A percentile compares a stretch with the other conserved stretches of the same genome.
phyloP scores from a whole-genome alignment of 2,888 invertebrate genomes.

The Callimorpha dominula region DNA sequence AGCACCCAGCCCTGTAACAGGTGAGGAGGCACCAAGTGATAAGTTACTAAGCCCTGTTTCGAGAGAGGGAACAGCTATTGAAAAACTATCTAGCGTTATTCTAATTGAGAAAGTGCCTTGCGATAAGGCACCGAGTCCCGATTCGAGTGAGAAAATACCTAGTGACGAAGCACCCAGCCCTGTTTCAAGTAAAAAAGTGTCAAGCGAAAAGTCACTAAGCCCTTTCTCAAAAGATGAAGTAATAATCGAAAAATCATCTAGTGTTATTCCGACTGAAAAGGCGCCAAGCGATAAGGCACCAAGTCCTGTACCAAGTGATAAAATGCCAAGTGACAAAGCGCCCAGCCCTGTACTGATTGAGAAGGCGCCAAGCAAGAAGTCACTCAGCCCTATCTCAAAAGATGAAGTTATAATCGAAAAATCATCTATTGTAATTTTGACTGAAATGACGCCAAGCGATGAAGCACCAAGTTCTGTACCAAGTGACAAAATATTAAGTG shows the following conservation, averaged over 20 bases:
- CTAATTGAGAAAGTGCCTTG: conserved; percentile 14
- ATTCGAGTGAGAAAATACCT: background rate
- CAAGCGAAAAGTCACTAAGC: conserved; percentile 3
- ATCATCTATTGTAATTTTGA: background rate
- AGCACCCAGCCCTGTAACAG: conserved; percentile 1
- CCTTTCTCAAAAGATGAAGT: background rate
- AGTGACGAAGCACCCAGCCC: conserved; percentile 7
- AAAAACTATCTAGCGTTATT: conserved; percentile 16
- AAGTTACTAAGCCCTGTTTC: background rate
- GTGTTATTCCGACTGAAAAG: background rate
- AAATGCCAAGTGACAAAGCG: background rate
- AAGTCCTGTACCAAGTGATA: background rate
- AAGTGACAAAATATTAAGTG: conserved; percentile 3
- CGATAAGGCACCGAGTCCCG: conserved; percentile 21
- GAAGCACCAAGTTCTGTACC: conserved; percentile 16
- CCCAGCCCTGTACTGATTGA: conserved; percentile 1
- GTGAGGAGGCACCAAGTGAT: background rate
- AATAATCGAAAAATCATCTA: conserved; percentile 1
- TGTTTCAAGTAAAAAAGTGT: conserved; percentile 7
- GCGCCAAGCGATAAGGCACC: conserved; percentile 17
- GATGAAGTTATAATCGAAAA: conserved; percentile 3
- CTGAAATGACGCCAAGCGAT: background rate
- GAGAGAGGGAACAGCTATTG: background rate
- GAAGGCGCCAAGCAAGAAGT: background rate
- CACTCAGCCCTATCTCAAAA: background rate